phyloP scores from a whole-genome alignment of 2,888 invertebrate species.

The Orthosia gracilis region DNA sequence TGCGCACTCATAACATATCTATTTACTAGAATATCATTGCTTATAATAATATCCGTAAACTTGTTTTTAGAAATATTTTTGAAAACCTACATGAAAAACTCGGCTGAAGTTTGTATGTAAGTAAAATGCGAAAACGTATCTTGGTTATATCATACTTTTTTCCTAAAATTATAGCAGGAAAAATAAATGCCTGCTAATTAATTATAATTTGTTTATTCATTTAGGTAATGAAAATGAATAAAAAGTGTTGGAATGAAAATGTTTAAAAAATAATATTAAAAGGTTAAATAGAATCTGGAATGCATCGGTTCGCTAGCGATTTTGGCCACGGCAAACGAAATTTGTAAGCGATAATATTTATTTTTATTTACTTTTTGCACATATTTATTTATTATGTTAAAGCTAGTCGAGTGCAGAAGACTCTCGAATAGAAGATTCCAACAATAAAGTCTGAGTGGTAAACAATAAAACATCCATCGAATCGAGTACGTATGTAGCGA shows the following conservation, averaged over 20 bases:
- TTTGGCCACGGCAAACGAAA: neutral
- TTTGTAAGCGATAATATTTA: neutral
- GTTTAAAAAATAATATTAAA: too few relatives aligned
- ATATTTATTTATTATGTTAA: neutral
- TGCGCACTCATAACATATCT: too few relatives aligned
- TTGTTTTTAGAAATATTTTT: neutral
- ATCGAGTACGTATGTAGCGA: neutral
- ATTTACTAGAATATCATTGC: too few relatives aligned
- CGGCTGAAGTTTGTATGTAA: neutral
- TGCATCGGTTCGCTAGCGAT: neutral
- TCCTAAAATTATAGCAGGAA: too few relatives aligned
- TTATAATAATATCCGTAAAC: too few relatives aligned
- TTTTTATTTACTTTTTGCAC: neutral
- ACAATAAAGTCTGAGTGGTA: conserved; percentile 8
- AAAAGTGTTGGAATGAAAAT: too few relatives aligned
- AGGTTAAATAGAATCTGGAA: neutral
- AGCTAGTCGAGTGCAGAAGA: neutral
- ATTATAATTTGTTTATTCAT: neutral
- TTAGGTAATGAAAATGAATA: too few relatives aligned
- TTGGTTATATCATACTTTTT: neutral
- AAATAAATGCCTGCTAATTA: neutral
- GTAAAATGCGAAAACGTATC: neutral
- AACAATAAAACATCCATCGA: conserved; percentile 14
- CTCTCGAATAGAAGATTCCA: conserved; percentile 2
- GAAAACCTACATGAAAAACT: neutral